Percentiles rank a stretch among this genome's conserved stretches.
Evolutionary conservation across 1,140 invertebrate species (phyloP).

Genomic region (Drosophila yakuba): DNA sequence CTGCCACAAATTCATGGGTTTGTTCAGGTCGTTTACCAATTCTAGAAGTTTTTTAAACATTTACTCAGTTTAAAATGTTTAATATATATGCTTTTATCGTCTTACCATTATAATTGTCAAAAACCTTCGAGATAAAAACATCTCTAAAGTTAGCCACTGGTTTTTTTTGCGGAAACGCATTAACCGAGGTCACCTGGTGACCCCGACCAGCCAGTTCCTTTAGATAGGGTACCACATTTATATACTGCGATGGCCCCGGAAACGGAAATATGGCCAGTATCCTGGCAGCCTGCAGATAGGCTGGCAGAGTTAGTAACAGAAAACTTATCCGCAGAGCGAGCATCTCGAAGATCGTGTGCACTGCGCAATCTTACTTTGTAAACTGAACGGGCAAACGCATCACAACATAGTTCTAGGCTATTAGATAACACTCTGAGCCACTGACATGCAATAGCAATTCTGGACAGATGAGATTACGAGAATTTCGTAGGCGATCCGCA

Average conservation of each 20-base stretch:
- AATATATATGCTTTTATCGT: not conserved
- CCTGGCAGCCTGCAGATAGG: conserved; percentile 47
- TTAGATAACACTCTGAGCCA: conserved; percentile 29
- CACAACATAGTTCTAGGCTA: not conserved
- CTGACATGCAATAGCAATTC: conserved; percentile 59
- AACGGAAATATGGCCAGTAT: conserved; percentile 74
- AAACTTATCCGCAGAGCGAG: conserved; percentile 7
- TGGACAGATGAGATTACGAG: conserved; percentile 25
- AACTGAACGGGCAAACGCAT: conserved; percentile 34
- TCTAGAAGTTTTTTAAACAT: conserved; percentile 26
- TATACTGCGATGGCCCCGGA: conserved; percentile 75
- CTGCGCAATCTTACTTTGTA: not conserved
- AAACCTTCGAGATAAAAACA: conserved; percentile 49
- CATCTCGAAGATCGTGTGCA: conserved; percentile 28
- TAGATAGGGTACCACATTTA: conserved; percentile 85
- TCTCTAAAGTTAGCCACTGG: conserved; percentile 70
- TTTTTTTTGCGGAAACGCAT: conserved; percentile 86
- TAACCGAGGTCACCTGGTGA: conserved; percentile 89
- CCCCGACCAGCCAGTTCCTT: conserved; percentile 88
- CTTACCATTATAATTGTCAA: conserved; percentile 58
- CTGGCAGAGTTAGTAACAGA: conserved; percentile 23
- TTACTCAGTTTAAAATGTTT: not conserved
- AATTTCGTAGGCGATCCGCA: conserved; percentile 27
- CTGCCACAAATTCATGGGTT: conserved; percentile 37
- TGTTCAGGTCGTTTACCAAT: conserved; percentile 15